These are phyloP conservation scores for Callipepla squamata DNA, from an alignment of 2,113 vertebrate species.

Conservation along the genomic window DNA sequence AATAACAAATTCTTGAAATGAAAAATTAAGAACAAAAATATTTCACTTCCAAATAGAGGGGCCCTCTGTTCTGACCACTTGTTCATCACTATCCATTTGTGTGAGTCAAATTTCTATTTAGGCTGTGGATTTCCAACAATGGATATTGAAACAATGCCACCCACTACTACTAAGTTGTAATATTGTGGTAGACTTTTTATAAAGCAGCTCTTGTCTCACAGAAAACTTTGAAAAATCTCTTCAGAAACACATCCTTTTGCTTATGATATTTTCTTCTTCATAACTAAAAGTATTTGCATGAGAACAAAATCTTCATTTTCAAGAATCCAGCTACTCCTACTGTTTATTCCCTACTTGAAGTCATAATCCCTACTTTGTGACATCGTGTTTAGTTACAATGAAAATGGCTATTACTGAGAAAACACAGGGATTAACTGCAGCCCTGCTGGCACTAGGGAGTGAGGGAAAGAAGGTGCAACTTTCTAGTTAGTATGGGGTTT, in stretches of 20 bases:
- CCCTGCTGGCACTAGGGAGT: neutral
- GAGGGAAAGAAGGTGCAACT: neutral
- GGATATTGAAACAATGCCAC: slow-evolving; percentile 6
- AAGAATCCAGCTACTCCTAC: neutral
- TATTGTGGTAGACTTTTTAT: neutral
- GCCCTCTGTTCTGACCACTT: neutral
- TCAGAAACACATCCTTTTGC: slow-evolving; percentile 10
- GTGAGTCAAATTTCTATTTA: slow-evolving; percentile 2
- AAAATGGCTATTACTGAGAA: slow-evolving; percentile 8
- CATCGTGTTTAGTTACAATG: slow-evolving; percentile 11
- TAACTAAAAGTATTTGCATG: slow-evolving; percentile 24
- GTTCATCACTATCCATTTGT: neutral
- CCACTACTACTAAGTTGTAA: neutral
- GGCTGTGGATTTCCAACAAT: neutral
- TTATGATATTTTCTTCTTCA: slow-evolving; percentile 11
- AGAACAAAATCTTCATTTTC: slow-evolving; percentile 30
- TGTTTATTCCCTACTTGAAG: slow-evolving; percentile 12
- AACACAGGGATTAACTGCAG: neutral
- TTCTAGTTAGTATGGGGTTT: neutral
- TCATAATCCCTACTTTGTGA: slow-evolving; percentile 20
- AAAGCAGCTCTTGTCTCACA: neutral
- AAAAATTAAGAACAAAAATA: slow-evolving; percentile 46
- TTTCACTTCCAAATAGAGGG: neutral
- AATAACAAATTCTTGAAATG: slow-evolving; percentile 32
- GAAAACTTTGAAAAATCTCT: slow-evolving; percentile 36